phyloP scores from a whole-genome alignment of 2,888 invertebrate genomes.

The Tubulanus polymorphus region DNA sequence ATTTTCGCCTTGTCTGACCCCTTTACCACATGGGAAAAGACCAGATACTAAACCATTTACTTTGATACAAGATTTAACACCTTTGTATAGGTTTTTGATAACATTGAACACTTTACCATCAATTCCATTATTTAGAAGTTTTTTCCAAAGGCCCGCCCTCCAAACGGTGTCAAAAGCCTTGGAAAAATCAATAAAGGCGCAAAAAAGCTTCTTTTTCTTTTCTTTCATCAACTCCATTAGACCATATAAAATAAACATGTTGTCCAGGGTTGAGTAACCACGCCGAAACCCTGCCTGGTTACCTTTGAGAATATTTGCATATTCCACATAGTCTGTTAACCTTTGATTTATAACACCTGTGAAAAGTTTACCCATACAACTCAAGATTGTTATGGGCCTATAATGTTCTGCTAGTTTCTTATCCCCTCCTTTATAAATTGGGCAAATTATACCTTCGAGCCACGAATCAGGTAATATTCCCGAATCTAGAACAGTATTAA shows the following conservation, averaged over 20 bases:
- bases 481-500: too few species aligned
- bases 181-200: conserved; percentile 1
- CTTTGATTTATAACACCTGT: too few species aligned
- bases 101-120: neutral
- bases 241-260: neutral
- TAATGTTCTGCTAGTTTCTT: too few species aligned
- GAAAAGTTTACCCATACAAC: too few species aligned
- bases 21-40: neutral
- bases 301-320: too few species aligned
- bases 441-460: too few species aligned
- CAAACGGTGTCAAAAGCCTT: conserved; percentile 5
- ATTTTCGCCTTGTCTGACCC: conserved; percentile 1
- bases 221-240: neutral
- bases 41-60: neutral
- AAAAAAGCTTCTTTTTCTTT: neutral
- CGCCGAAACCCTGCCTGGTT: neutral
- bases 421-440: too few species aligned
- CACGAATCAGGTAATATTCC: too few species aligned
- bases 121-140: neutral
- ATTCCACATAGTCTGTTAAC: too few species aligned
- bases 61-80: neutral
- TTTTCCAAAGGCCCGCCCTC: neutral
- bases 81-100: neutral
- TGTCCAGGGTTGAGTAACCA: neutral
- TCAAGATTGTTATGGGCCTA: too few species aligned